Evolutionary conservation across 2,888 invertebrate species (phyloP).

Genomic region (Drosophila heteroneura): DNA sequence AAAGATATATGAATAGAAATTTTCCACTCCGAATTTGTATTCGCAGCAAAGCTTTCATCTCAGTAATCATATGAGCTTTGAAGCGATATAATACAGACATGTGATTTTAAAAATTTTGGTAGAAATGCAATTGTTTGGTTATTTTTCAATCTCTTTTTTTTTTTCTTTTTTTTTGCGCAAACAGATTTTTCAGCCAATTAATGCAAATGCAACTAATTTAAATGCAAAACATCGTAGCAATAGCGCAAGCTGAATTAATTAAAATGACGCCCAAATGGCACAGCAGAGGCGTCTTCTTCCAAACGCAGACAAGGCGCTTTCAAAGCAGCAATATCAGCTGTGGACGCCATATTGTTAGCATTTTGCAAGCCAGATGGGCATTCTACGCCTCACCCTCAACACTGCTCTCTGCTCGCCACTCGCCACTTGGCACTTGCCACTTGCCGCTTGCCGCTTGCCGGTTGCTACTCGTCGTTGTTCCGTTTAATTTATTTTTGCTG

Average conservation of each 20-base stretch:
- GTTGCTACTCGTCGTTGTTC: constrained; percentile 39
- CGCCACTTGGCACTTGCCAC: neutral
- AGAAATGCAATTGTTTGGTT: neutral
- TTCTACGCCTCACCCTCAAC: neutral
- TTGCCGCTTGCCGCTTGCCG: neutral
- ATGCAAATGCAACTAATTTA: constrained; percentile 69
- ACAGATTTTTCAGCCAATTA: constrained; percentile 10
- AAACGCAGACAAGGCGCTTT: neutral
- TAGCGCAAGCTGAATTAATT: constrained; percentile 59
- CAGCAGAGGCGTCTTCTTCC: neutral
- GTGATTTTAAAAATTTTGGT: neutral
- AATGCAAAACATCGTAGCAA: constrained; percentile 79
- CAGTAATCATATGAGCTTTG: neutral
- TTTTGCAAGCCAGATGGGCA: constrained; percentile 42
- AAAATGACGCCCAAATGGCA: constrained; percentile 5
- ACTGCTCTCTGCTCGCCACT: neutral
- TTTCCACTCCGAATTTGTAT: neutral
- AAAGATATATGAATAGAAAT: neutral
- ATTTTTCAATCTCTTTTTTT: neutral
- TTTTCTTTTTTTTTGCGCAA: neutral
- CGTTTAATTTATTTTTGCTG: constrained; percentile 68
- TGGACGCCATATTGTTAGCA: constrained; percentile 62
- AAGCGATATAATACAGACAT: neutral
- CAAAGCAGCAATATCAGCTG: constrained; percentile 10
- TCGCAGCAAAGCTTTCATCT: neutral